Evolutionary conservation across 2,113 vertebrate species (phyloP).

Genomic region (Tupaia tana): DNA sequence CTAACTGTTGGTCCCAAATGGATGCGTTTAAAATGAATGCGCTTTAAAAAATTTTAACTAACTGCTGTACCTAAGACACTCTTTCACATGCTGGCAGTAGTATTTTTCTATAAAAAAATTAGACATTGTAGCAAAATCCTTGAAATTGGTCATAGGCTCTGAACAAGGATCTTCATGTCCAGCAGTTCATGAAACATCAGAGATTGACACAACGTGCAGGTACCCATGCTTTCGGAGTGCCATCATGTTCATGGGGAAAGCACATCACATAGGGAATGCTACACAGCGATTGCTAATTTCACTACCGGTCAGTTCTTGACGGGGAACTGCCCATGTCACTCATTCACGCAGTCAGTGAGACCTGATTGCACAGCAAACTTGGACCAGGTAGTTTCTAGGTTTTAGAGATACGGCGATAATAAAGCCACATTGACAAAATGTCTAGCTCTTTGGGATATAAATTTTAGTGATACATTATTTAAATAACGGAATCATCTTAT

Average conservation of each 20-base stretch:
- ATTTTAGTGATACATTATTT: background rate
- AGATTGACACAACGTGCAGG: background rate
- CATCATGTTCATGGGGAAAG: background rate
- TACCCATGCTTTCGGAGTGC: background rate
- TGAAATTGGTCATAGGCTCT: background rate
- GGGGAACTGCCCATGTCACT: background rate
- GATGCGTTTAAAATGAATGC: too few relatives aligned
- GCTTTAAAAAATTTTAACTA: too few relatives aligned
- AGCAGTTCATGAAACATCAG: background rate
- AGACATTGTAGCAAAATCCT: background rate
- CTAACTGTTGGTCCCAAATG: too few relatives aligned
- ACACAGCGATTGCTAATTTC: background rate
- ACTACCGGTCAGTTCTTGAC: background rate
- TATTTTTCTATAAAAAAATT: background rate
- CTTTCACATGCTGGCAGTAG: background rate
- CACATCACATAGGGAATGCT: background rate
- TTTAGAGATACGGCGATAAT: background rate
- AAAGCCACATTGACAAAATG: background rate
- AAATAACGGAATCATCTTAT: background rate
- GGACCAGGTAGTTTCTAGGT: background rate
- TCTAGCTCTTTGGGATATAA: background rate
- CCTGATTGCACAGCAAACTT: background rate
- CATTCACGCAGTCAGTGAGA: background rate
- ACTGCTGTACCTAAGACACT: background rate
- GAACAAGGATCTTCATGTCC: background rate